Evolutionary conservation across 2,113 vertebrate species (phyloP), one percentile per base, ranked within the genome.

Genomic region (Synodontis membranacea): DNA sequence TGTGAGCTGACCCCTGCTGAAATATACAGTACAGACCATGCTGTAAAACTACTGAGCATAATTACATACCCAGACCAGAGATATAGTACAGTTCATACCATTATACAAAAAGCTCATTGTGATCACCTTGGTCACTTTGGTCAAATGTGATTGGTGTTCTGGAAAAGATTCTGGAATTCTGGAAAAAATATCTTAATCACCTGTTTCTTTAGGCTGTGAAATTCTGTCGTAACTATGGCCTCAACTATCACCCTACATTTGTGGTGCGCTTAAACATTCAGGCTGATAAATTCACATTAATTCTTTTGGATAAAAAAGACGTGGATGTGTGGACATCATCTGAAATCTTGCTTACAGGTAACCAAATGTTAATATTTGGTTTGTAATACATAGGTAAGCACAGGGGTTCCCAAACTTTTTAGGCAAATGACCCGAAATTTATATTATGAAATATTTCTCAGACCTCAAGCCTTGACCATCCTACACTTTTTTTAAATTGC

Each of bases 171-270:
- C 7, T 15, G 19, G 11, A 9, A 34, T 64, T 10, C 68, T 23
- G 7, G 17, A 46, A n/a, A n/a, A 42, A 60, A 46, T 56, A 1
- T 10, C 5, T 44, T 34, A n/a, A 58, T 14, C 34, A 37, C 19
- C 1, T 46, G 28, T 44, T 70, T 58, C 25, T 31, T 23, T 37
- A 87, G 78, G 28, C 0, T 19, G 68, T 44, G 1, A 78, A 17
- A 5, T 85, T 78, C 25, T 23, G 46, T 14, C 7, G 19, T 60
- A n/a, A 84, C 76, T 82, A 34, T 78, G 37, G 46, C 5, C 79
- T 11, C 42, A 83, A 84, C 62, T 84, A 54, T 74, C 83, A 85
- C 31, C 74, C 85, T 25, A 74, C 52, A 23, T 88, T 88, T 52
- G 76, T 62, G 56, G 76, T 84, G 14, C 52, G 70, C 56, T 5